These are phyloP conservation scores for Sterna hirundo DNA, from an alignment of 2,113 vertebrate species.

Conservation along the genomic window DNA sequence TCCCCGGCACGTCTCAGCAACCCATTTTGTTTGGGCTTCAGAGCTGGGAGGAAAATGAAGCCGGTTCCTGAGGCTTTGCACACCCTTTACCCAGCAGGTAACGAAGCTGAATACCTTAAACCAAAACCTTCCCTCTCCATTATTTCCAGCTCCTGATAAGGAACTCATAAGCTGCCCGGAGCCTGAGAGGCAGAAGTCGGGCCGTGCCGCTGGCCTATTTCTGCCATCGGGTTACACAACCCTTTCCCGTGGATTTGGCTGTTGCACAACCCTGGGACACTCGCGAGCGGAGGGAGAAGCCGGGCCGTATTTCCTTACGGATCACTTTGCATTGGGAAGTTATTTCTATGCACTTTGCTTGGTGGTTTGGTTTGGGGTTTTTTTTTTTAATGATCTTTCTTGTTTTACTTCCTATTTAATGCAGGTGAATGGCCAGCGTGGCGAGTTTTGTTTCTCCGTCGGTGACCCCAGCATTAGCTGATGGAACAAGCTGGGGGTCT, in stretches of 20 bases:
- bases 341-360: not conserved
- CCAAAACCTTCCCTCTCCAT: not conserved
- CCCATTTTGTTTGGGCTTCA: not conserved
- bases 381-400: not conserved
- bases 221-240: slow-evolving; percentile 3
- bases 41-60: not conserved
- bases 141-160: not conserved
- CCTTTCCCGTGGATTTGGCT: not conserved
- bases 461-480: too few relatives aligned
- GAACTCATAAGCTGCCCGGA: not conserved
- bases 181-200: not conserved
- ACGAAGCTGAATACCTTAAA: rapidly evolving
- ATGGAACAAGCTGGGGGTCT: not conserved
- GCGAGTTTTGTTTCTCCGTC: not conserved
- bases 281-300: not conserved
- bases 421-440: not conserved
- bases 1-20: not conserved
- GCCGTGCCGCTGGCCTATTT: not conserved
- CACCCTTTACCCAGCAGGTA: not conserved
- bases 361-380: too few relatives aligned
- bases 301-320: not conserved
- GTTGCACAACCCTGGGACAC: slow-evolving; percentile 20
- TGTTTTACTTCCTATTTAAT: not conserved
- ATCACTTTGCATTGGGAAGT: not conserved
- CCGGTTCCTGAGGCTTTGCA: not conserved